Evolutionary conservation across 2,797 vertebrate genomes (phyloP).

Genomic region (Acrossocheilus wenchowensis): DNA sequence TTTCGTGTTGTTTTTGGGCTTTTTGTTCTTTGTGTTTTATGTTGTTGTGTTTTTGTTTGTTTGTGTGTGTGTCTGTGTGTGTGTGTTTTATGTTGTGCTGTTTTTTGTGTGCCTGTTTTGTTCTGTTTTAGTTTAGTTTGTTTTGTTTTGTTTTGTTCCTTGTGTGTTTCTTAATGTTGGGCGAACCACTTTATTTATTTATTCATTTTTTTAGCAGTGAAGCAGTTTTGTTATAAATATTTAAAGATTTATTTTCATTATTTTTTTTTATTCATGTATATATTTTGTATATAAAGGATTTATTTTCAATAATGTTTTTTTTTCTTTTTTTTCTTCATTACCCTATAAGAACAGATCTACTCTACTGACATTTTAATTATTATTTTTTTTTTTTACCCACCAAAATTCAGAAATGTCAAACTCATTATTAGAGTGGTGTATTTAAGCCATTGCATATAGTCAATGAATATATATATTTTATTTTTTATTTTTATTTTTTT

Average conservation of each 20-base stretch:
- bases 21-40: background rate
- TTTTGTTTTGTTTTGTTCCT: no score
- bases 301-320: background rate
- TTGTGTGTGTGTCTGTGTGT: no score
- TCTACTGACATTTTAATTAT: background rate
- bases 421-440: background rate
- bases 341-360: background rate
- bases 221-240: no score
- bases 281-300: background rate
- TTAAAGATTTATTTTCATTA: background rate
- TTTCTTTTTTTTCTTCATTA: background rate
- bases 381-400: background rate
- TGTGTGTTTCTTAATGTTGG: background rate
- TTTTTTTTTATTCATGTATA: background rate
- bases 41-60: no score
- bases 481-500: background rate
- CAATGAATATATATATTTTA: background rate
- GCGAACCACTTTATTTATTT: no score
- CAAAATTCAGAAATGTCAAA: background rate
- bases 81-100: background rate
- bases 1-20: background rate
- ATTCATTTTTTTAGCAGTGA: no score
- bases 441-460: no score
- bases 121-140: no score
- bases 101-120: background rate